Evolutionary conservation across 2,797 vertebrate species (phyloP), one percentile per base, ranked within the genome.

Genomic region (Cynodonichthys magdalenae): DNA sequence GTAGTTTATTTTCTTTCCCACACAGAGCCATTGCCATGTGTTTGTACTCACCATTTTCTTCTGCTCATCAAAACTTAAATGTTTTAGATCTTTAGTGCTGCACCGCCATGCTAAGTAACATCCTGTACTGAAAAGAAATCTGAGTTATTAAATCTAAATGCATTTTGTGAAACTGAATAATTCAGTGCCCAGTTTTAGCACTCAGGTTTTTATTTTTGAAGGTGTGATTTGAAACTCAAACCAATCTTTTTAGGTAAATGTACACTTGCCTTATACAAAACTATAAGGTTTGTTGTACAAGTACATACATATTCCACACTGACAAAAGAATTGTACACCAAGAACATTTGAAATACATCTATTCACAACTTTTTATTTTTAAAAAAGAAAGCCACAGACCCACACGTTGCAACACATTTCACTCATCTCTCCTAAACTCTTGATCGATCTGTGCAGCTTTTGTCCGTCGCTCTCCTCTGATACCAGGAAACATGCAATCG

Each of bases 281-380:
- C 6, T 20, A 39, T 58, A 59, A 34, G 15, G 48, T 10, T 20
- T 20, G 39, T 41, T 17, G 8, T 15, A 49, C 2, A 61, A 36
- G 15, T 18, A 28, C 20, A 52, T 18, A 29, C 24, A 59, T 5
- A 9, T 24, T 20, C 36, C 24, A 7, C n/a, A 10, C 12, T 18
- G 5, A 29, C 9, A 50, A 14, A 63, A 5, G 4, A 39, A 18
- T 45, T 28, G 27, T 4, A 36, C 31, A 48, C 6, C 0, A 15
- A 52, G 2, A 15, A 24, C 5, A 19, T 57, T 48, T 3, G 18
- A 42, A 55, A 71, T 57, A 76, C 66, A 80, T 60, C 46, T 71
- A 80, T 75, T 77, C 69, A 85, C 62, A 69, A 28, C 62, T 52
- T 15, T 89, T 89, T 84, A 81, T 86, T 89, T 73, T 68, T 46